A percentile compares a stretch with the other conserved stretches of the same genome.
Evolutionary conservation across 2,888 invertebrate species (phyloP).

Genomic region (Drosophila borealis): DNA sequence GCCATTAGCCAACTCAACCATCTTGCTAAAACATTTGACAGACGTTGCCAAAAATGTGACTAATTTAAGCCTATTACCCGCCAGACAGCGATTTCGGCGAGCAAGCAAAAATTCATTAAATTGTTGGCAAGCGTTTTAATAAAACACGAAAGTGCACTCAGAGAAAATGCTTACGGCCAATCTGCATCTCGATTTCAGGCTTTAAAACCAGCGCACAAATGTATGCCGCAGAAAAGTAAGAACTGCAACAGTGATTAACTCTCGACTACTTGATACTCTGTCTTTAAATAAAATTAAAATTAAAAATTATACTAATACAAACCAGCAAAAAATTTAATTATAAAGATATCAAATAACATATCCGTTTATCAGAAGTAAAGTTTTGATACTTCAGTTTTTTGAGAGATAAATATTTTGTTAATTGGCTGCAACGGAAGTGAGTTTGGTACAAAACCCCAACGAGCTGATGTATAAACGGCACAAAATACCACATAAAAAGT

Average conservation of each 20-base stretch:
- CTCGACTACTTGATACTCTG: conserved; percentile 1
- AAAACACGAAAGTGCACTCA: conserved; percentile 15
- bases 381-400: too few relatives aligned
- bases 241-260: neutral
- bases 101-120: conserved; percentile 2
- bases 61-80: conserved; percentile 13
- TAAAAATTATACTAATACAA: neutral
- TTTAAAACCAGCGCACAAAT: neutral
- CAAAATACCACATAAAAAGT: neutral
- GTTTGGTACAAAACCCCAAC: too few relatives aligned
- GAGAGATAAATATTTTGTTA: too few relatives aligned
- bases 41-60: conserved; percentile 23
- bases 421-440: too few relatives aligned
- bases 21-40: conserved; percentile 23
- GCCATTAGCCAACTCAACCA: neutral
- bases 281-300: neutral
- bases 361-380: too few relatives aligned
- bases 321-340: too few relatives aligned
- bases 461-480: too few relatives aligned
- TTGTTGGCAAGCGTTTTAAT: conserved; percentile 17
- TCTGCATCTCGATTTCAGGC: conserved; percentile 1
- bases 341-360: too few relatives aligned
- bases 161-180: conserved; percentile 5
- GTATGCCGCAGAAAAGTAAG: neutral
- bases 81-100: conserved; percentile 1